Evolutionary conservation across 2,797 vertebrate genomes (phyloP), one percentile per base, ranked within the genome.

Genomic region (Falco concolor): DNA sequence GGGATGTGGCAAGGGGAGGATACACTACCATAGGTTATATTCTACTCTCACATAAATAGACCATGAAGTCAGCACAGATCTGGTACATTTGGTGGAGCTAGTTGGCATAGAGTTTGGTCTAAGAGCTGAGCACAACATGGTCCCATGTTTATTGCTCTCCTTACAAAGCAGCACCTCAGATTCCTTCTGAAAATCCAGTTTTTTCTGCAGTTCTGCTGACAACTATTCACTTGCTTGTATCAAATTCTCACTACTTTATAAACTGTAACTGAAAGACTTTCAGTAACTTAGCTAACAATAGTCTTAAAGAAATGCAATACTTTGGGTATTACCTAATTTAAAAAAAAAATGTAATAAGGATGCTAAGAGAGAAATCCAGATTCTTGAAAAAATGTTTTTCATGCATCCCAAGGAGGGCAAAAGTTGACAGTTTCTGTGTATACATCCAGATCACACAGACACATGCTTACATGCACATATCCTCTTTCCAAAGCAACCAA

Each of bases 31-130:
- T 0, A 23, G 47, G 3, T 45, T 30, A 3, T 30, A 75, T 13
- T 52, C 53, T 60, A 18, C 25, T 68, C 12, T 74, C 60, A 34
- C 28, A 38, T 32, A 75, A 79, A 57, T 1, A 8, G 24, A 70
- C 20, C 21, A 18, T 8, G 30, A 74, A 34, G 10, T 61, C 25
- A 36, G 5, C 32, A 65, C 0, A 2, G 38, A 84, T 65, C 42
- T 53, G 32, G 32, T 38, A 38, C 38, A 24, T 34, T 68, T 6
- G 38, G 21, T 22, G 8, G 28, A 76, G 27, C 19, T 40, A 32
- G 49, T 32, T 0, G 0, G 59, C n/a, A 74, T 10, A 3, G 1
- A 50, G 28, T 36, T 25, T 8, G 17, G 28, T 30, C 3, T 34
- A 54, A 72, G 11, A 17, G 40, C 42, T 32, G 12, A 89, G 14